phyloP scores from a whole-genome alignment of 2,113 vertebrate genomes.

The Fulmarus glacialis region DNA sequence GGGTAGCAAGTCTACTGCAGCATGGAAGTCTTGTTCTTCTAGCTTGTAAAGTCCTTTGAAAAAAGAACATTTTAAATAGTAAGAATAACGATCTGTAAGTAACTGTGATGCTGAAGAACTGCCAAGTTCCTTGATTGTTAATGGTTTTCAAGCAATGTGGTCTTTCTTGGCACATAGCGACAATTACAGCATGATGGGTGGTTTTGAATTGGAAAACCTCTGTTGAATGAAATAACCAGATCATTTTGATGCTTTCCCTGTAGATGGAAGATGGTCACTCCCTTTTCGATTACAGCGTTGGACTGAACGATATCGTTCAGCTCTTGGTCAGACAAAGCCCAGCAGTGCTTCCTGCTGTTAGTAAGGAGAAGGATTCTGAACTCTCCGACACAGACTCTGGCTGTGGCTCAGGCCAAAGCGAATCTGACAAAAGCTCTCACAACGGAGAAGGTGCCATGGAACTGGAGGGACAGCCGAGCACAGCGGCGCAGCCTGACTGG shows the following conservation, averaged over 20 bases:
- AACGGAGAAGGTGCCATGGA: conserved; percentile 83
- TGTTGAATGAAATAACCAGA: rapidly evolving
- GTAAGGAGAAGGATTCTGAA: conserved; percentile 88
- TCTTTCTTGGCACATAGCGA: background rate
- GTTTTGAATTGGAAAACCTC: background rate
- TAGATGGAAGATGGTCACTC: conserved; percentile 98
- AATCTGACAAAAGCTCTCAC: conserved; percentile 92
- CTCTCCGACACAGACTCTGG: conserved; percentile 94
- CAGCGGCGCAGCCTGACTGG: conserved; percentile 44
- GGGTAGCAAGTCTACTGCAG: rapidly evolving
- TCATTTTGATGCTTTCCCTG: background rate
- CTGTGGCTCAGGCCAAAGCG: conserved; percentile 90
- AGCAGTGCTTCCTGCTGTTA: conserved; percentile 1
- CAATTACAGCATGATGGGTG: rapidly evolving
- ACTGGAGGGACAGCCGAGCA: conserved; percentile 73
- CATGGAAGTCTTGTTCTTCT: background rate
- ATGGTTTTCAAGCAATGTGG: background rate
- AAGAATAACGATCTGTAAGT: background rate
- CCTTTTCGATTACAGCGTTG: conserved; percentile 93
- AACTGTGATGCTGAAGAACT: background rate
- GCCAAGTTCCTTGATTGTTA: background rate
- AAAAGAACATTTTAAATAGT: rapidly evolving
- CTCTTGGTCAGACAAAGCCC: conserved; percentile 87
- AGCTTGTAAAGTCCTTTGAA: rapidly evolving
- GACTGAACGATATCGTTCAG: conserved; percentile 93